These are phyloP conservation scores for Lepidochrysops patricia DNA, from an alignment of 2,888 invertebrate species.

Conservation along the genomic window DNA sequence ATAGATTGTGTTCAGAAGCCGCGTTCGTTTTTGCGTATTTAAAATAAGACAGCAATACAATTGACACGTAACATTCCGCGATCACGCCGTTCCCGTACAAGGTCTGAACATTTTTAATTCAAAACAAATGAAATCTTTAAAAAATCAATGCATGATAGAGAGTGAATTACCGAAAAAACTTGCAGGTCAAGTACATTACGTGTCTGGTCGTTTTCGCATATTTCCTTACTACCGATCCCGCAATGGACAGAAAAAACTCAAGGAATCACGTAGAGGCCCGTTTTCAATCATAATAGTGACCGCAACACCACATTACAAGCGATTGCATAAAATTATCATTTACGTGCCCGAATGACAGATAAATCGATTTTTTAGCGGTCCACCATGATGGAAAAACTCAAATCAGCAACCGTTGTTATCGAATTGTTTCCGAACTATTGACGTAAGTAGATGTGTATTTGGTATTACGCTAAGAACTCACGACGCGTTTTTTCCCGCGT, in stretches of 20 bases:
- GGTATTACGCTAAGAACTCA: no score
- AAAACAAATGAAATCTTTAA: background rate
- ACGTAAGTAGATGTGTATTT: background rate
- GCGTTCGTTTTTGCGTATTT: no score
- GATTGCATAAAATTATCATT: constrained; percentile 66
- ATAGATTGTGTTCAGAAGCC: no score
- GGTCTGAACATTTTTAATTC: background rate
- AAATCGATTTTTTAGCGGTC: constrained; percentile 46
- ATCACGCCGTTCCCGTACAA: no score
- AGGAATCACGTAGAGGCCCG: constrained; percentile 59
- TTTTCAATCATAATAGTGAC: constrained; percentile 58
- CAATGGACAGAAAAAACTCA: constrained; percentile 44
- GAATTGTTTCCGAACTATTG: constrained; percentile 6
- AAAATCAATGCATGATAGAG: background rate
- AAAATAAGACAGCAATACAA: no score
- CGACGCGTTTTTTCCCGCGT: no score
- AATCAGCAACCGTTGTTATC: constrained; percentile 4
- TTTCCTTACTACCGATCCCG: constrained; percentile 56
- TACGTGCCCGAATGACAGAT: constrained; percentile 55
- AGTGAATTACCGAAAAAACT: background rate
- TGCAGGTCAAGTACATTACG: background rate
- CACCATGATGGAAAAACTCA: constrained; percentile 23
- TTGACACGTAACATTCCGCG: no score
- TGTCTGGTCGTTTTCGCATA: constrained; percentile 39
- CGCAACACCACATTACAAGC: constrained; percentile 61